Conservation (phyloP, 1,140 invertebrate species). For the Drosophila kanapiae region DNA sequence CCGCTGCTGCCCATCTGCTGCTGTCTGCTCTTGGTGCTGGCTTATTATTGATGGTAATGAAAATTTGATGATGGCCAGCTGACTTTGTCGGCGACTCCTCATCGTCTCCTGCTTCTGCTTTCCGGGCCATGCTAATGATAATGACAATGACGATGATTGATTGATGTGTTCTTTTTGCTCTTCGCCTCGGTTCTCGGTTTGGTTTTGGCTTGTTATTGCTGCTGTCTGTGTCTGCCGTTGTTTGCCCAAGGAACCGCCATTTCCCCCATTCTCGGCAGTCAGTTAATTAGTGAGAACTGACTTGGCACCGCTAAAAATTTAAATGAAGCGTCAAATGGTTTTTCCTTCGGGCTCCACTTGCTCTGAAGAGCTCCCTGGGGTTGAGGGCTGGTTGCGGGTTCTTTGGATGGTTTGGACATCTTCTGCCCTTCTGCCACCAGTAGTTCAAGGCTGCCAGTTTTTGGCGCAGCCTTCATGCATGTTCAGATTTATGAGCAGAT, state of each 20-base stretch:
- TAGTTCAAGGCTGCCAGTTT: not conserved
- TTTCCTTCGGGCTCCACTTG: conserved; percentile 7
- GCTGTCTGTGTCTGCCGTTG: conserved; percentile 1
- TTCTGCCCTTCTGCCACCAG: conserved; percentile 24
- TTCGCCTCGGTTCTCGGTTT: conserved; percentile 13
- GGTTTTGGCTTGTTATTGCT: conserved; percentile 13
- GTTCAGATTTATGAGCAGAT: conserved; percentile 59
- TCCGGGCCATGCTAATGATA: conserved; percentile 59
- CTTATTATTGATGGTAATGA: conserved; percentile 75
- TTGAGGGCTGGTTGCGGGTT: not conserved
- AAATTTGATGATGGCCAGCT: conserved; percentile 67
- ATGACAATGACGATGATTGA: conserved; percentile 76
- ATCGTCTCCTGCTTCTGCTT: conserved; percentile 5
- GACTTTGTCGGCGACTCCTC: conserved; percentile 15
- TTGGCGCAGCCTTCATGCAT: conserved; percentile 13
- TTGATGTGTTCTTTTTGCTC: conserved; percentile 65
- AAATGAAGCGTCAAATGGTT: conserved; percentile 43
- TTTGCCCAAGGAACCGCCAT: conserved; percentile 2
- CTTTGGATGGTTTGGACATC: conserved; percentile 9
- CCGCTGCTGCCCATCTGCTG: not conserved
- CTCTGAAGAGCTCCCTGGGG: conserved; percentile 9
- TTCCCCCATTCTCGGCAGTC: conserved; percentile 7
- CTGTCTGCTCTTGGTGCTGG: conserved; percentile 30
- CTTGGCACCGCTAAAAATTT: conserved; percentile 40
- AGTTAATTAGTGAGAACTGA: conserved; percentile 49